Base-by-base conservation (phyloP, 2,888 invertebrate genomes). In the Podabrus alpinus region DNA sequence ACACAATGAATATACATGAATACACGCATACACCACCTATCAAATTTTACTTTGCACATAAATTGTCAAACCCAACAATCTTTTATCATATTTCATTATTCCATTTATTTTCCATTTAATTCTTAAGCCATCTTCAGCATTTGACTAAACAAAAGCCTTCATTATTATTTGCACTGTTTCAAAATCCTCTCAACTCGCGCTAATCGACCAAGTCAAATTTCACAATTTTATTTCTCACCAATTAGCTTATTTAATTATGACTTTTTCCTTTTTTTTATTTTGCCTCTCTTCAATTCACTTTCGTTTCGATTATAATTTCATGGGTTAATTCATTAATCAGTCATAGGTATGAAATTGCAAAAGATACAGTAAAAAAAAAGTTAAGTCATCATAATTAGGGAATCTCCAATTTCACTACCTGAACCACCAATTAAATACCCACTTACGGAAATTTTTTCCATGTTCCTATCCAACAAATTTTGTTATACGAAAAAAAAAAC, bases 1-100 rank as follows among this genome's bases (percentile, higher is more conserved):
- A 71, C 74, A 71, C 71, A 74, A 74, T 74, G 74, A 74, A 74
- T 71, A 74, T 71, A 74, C 74, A 71, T 74, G 74, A 74, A 74
- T 74, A 71, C 74, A 74, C 74, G 74, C 74, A 71, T 74, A 74
- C 74, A 68, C 74, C 70, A 61, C 74, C 70, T 66, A 71, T 74
- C 74, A 74, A 74, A 74, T 45, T 45, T 45, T 45, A 45, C 45
- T 45, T 45, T 45, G 45, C 45, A 45, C 45, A 45, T 45, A 45
- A 45, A 45, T 45, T 45, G 45, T 45, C 45, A 45, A 45, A 45
- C 45, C 45, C 45, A 45, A 45, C 45, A 45, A 64, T 64, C 62
- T 64, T 64, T 64, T 64, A 64, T 64, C 16, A 17, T 64, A 64
- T 45, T 45, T 45, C n/a, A 45, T 45, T 45, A 45, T 45, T 45